Conservation (phyloP, 2,797 vertebrate genomes). For the Prionace glauca region DNA sequence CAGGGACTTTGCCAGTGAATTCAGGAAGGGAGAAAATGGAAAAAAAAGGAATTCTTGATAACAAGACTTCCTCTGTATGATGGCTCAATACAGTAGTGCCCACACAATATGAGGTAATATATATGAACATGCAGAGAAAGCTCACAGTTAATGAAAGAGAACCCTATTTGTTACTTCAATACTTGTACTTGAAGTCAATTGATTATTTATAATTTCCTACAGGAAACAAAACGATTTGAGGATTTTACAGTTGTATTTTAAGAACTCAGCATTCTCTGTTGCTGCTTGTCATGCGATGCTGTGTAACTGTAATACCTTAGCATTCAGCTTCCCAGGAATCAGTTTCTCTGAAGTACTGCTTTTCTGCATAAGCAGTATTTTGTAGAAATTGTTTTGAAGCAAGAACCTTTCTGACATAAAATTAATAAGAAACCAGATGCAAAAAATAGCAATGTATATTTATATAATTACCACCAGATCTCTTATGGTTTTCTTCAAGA, state of each 20-base stretch:
- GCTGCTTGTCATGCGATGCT: neutral
- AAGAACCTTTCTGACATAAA: neutral
- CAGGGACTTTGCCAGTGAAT: slow-evolving; percentile 6
- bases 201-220: slow-evolving; percentile 25
- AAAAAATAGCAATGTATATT: neutral
- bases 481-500: neutral
- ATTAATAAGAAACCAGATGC: neutral
- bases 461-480: neutral
- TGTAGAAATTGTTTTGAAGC: neutral
- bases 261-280: slow-evolving; percentile 4
- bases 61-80: slow-evolving; percentile 9
- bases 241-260: neutral
- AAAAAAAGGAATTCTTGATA: slow-evolving; percentile 30
- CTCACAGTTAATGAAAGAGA: neutral
- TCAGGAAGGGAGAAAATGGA: slow-evolving; percentile 27
- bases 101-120: slow-evolving; percentile 10
- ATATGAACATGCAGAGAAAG: slow-evolving; percentile 6
- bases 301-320: neutral
- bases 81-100: neutral
- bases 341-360: neutral
- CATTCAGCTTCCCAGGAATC: neutral
- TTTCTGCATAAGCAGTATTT: neutral
- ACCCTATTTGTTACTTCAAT: neutral
- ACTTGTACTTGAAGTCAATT: neutral
- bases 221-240: slow-evolving; percentile 1